phyloP scores from a whole-genome alignment of 2,888 invertebrate species.

The Campaea margaritaria region DNA sequence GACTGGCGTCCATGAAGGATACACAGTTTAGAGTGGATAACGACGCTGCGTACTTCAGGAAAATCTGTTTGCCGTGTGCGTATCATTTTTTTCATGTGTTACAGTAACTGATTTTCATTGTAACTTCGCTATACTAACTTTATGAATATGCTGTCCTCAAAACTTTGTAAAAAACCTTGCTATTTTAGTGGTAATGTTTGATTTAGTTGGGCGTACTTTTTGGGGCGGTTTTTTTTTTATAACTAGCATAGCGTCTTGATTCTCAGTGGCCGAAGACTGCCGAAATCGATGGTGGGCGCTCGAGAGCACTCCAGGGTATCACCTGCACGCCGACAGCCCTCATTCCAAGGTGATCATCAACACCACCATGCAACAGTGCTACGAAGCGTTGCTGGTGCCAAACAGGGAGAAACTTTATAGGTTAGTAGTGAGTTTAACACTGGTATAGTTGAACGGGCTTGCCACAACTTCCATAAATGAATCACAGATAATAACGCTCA shows the following conservation, averaged over 20 bases:
- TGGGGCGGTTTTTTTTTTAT: not conserved
- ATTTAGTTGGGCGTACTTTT: no score
- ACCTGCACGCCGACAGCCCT: constrained; percentile 88
- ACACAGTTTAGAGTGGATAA: constrained; percentile 75
- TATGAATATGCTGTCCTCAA: no score
- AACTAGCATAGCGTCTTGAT: constrained; percentile 4
- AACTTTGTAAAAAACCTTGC: no score
- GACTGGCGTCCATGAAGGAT: constrained; percentile 60
- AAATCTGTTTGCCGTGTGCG: constrained; percentile 86
- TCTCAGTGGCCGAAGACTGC: constrained; percentile 74
- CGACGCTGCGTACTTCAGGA: constrained; percentile 87
- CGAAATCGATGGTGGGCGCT: constrained; percentile 89
- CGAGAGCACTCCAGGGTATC: constrained; percentile 90
- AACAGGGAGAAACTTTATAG: constrained; percentile 59
- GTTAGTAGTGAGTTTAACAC: constrained; percentile 50
- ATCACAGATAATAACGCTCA: no score
- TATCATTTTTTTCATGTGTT: constrained; percentile 2
- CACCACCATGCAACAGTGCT: constrained; percentile 88
- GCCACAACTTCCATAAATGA: no score
- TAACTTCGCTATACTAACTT: no score
- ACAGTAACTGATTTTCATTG: no score
- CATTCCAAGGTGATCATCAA: constrained; percentile 84
- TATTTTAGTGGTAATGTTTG: no score
- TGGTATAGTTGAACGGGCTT: not conserved
- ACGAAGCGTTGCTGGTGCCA: constrained; percentile 69